A percentile compares a stretch with the other conserved stretches of the same genome.
Evolutionary conservation across 2,888 invertebrate genomes (phyloP).

Genomic region (Drosophila meridionalis): DNA sequence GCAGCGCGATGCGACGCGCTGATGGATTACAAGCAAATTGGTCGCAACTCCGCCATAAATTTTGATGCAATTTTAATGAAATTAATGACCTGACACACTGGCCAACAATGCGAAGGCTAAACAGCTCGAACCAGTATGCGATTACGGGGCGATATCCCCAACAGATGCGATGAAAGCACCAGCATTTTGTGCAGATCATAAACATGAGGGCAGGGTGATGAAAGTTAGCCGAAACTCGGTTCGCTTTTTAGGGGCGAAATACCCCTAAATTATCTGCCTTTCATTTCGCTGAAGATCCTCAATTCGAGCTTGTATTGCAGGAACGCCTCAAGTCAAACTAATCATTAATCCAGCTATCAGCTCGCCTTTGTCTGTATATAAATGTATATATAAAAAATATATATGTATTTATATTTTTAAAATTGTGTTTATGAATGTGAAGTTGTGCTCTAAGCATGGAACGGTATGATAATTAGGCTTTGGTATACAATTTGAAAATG

Average conservation of each 20-base stretch:
- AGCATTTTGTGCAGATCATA: conserved; percentile 41
- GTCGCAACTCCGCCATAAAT: conserved; percentile 45
- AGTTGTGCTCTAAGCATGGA: conserved; percentile 40
- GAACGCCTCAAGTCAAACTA: conserved; percentile 46
- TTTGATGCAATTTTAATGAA: conserved; percentile 77
- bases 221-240: conserved; percentile 39
- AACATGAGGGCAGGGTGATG: conserved; percentile 48
- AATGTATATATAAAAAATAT: neutral
- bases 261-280: conserved; percentile 35
- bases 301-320: conserved; percentile 10
- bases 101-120: conserved; percentile 47
- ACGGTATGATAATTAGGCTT: conserved; percentile 47
- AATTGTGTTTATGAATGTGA: conserved; percentile 20
- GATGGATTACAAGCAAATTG: conserved; percentile 77
- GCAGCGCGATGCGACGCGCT: conserved; percentile 47
- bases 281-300: neutral
- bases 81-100: conserved; percentile 65
- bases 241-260: conserved; percentile 20
- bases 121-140: conserved; percentile 32
- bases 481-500: conserved; percentile 66
- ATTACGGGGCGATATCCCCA: conserved; percentile 37
- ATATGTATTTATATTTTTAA: neutral
- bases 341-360: conserved; percentile 38
- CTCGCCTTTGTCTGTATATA: neutral
- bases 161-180: conserved; percentile 51